A percentile compares a stretch with the other conserved stretches of the same genome.
These are phyloP conservation scores for Eupithecia tripunctaria DNA, from an alignment of 2,888 invertebrate genomes.

Conservation along the genomic window DNA sequence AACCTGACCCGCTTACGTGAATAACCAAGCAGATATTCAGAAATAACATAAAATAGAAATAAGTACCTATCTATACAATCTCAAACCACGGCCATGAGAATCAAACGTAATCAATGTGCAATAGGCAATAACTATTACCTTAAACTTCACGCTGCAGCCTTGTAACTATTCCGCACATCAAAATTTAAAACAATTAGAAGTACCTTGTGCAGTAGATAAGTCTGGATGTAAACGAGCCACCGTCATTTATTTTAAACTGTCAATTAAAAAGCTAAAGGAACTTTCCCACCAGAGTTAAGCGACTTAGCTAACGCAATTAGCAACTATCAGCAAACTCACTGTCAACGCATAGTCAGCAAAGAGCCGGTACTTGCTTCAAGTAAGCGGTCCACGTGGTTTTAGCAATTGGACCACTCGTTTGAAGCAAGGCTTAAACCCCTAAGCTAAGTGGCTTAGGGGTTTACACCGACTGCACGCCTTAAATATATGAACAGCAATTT, in stretches of 20 bases:
- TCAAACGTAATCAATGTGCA: slow-evolving; percentile 31
- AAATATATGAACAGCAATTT: no score
- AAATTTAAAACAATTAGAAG: slow-evolving; percentile 35
- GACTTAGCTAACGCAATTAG: not conserved
- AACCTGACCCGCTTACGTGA: not conserved
- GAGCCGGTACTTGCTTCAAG: not conserved
- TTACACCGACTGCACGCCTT: no score
- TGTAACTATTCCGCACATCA: slow-evolving; percentile 48
- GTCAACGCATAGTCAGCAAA: not conserved
- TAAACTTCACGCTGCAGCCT: slow-evolving; percentile 41
- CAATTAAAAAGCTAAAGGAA: not conserved
- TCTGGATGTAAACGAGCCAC: not conserved
- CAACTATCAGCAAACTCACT: not conserved
- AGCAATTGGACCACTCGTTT: no score
- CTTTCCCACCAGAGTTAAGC: not conserved
- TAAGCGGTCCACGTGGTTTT: no score
- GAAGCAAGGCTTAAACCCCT: no score
- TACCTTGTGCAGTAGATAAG: not conserved
- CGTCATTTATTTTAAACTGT: not conserved
- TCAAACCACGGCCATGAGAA: slow-evolving; percentile 33
- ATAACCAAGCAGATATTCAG: not conserved
- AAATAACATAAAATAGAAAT: not conserved
- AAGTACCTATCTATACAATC: slow-evolving; percentile 10
- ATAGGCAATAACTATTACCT: slow-evolving; percentile 25
- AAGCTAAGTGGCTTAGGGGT: no score